phyloP scores from a whole-genome alignment of 1,140 invertebrate species.

The Drosophila baimaii region DNA sequence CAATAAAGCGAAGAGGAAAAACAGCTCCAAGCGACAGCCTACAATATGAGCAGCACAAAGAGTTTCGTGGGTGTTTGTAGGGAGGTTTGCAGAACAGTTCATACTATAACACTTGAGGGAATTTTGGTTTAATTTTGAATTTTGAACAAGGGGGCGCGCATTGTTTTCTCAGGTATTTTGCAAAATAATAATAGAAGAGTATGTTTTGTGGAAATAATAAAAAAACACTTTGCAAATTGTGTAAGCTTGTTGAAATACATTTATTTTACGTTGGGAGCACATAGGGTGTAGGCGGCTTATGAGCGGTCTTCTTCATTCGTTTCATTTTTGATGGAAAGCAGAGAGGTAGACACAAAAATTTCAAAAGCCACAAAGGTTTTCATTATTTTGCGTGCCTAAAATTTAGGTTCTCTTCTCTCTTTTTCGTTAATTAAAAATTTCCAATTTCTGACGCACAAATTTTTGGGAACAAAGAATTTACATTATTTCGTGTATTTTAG shows the following conservation, averaged over 20 bases:
- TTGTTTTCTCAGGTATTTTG: conserved; percentile 24
- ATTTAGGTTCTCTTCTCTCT: conserved; percentile 19
- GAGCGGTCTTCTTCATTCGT: conserved; percentile 83
- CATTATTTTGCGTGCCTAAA: conserved; percentile 45
- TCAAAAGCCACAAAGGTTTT: conserved; percentile 24
- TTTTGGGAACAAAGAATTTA: conserved; percentile 50
- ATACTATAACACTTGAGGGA: conserved; percentile 13
- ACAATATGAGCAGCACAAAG: conserved; percentile 65
- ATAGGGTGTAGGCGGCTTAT: conserved; percentile 84
- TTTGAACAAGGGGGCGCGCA: conserved; percentile 27
- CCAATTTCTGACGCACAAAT: conserved; percentile 72
- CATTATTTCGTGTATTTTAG: conserved; percentile 45
- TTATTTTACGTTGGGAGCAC: conserved; percentile 68
- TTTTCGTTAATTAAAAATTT: conserved; percentile 50
- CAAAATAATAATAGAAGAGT: conserved; percentile 22
- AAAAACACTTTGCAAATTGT: conserved; percentile 55
- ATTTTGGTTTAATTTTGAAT: conserved; percentile 34
- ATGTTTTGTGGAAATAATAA: conserved; percentile 27
- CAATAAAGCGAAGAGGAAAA: conserved; percentile 81
- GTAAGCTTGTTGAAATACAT: conserved; percentile 43
- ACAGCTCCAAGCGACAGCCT: conserved; percentile 82
- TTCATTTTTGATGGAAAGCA: conserved; percentile 66
- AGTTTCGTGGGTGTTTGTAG: conserved; percentile 20
- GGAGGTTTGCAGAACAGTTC: conserved; percentile 19
- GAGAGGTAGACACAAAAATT: conserved; percentile 35